Evolutionary conservation across 2,888 invertebrate genomes (phyloP), one percentile per base, ranked within the genome.

Genomic region (Halocaridina rubra): DNA sequence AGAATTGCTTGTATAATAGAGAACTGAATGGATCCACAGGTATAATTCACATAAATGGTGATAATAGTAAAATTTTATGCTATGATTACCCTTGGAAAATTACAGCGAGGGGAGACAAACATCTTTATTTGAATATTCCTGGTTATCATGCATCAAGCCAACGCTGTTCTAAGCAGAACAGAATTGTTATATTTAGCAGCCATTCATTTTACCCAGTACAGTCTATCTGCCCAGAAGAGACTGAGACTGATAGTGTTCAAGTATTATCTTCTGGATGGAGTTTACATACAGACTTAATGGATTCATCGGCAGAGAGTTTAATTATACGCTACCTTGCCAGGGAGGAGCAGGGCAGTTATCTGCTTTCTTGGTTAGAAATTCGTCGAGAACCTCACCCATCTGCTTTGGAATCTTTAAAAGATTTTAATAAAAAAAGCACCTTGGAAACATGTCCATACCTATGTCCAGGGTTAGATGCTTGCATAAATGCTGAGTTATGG

Each of bases 41-140:
- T 0, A 33, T 67, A 5, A 81, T 81, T 39, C n/a, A 27, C 5
- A 79, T 79, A 5, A n/a, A 24, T 19, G 53, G 69, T 24, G 46
- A 79, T 13, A 57, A 13, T 16, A 75, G 30, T 13, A 19, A 33
- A 16, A 64, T 46, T 4, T 95, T 95, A 91, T 95, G 95, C 90
- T 93, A 94, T 33, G 94, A 94, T 89, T 94, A 95, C 90, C 95
- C 95, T 0, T 95, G 95, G 95, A 91, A 95, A 0, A 94, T 95
- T 81, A 95, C 95, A 90, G 95, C 95, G 0, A 94, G 94, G 89
- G 94, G 94, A 88, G 94, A 94, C 81, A 80, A 84, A 53, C 95
- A 94, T 90, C 92, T 95, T 61, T 95, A 94, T 89, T 91, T 95
- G 8, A 94, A 94, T 90, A 92, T 95, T 13, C 93, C 93, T 81